These are phyloP conservation scores for Thinocorus orbignyianus DNA, from an alignment of 2,113 vertebrate genomes.

Conservation along the genomic window DNA sequence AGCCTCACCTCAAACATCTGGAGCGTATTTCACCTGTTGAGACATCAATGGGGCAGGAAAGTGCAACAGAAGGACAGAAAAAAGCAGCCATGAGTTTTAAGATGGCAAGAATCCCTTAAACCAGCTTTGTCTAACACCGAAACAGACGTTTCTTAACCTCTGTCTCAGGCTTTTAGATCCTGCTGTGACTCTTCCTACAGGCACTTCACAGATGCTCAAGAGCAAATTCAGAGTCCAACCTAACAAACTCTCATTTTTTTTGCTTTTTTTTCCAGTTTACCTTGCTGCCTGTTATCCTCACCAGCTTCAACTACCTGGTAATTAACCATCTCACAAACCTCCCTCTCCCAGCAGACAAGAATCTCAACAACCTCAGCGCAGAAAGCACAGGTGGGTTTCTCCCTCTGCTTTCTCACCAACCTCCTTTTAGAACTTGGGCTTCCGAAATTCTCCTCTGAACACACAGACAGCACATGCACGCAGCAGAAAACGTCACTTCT, in stretches of 20 bases:
- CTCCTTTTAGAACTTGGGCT: not conserved
- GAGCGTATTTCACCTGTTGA: not conserved
- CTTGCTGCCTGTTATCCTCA: not conserved
- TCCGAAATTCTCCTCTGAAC: not conserved
- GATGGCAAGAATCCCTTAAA: not conserved
- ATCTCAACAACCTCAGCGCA: not conserved
- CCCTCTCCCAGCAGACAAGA: not conserved
- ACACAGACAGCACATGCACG: fast-evolving
- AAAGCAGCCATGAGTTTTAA: not conserved
- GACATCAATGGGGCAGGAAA: not conserved
- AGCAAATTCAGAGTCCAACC: not conserved
- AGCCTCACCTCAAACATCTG: not conserved
- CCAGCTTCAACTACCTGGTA: not conserved
- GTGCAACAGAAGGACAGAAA: not conserved
- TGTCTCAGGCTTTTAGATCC: not conserved
- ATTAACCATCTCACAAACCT: not conserved
- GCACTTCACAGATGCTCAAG: not conserved
- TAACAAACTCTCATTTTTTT: fast-evolving
- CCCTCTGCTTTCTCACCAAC: not conserved
- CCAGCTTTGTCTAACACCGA: not conserved
- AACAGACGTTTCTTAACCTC: not conserved
- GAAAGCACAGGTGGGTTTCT: not conserved
- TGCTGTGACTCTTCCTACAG: not conserved
- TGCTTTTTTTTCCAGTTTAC: not conserved
- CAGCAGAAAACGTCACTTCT: not conserved